phyloP scores from a whole-genome alignment of 1,140 invertebrate genomes.

The Lepidotrigona ventralis region DNA sequence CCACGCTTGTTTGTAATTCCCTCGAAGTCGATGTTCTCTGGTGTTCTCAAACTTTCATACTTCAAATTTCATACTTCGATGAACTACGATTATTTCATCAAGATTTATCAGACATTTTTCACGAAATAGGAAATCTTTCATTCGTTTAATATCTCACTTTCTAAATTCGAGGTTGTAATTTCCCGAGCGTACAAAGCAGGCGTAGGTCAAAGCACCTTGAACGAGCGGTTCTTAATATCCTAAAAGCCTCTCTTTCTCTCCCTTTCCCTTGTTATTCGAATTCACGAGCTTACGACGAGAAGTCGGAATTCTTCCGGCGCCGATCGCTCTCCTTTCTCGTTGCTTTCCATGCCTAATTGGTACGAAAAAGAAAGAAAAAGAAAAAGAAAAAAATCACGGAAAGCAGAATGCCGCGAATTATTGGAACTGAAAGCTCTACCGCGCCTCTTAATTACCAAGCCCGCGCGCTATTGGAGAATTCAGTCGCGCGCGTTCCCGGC shows the following conservation, averaged over 20 bases:
- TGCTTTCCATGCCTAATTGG: constrained; percentile 43
- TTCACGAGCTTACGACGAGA: not conserved
- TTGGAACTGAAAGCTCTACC: constrained; percentile 42
- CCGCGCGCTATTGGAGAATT: constrained; percentile 43
- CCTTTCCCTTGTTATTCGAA: not conserved
- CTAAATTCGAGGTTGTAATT: not conserved
- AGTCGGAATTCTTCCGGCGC: constrained; percentile 1
- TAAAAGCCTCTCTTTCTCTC: not conserved
- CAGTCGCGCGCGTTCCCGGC: constrained; percentile 42
- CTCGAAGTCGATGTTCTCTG: too few species aligned
- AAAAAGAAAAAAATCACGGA: constrained; percentile 18
- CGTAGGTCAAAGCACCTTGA: not conserved
- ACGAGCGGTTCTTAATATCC: not conserved
- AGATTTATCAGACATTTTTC: not conserved
- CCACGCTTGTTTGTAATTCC: not conserved
- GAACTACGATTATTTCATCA: not conserved
- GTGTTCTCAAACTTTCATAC: not conserved
- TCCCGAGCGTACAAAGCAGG: not conserved
- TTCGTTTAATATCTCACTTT: not conserved
- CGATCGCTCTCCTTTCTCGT: constrained; percentile 9
- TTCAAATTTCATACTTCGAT: not conserved
- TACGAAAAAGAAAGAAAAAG: constrained; percentile 22
- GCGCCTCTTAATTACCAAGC: constrained; percentile 54
- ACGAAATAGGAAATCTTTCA: not conserved
- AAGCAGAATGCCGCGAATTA: constrained; percentile 46